These are phyloP conservation scores for Malacoraja senta DNA, from an alignment of 2,797 vertebrate species.

Conservation along the genomic window DNA sequence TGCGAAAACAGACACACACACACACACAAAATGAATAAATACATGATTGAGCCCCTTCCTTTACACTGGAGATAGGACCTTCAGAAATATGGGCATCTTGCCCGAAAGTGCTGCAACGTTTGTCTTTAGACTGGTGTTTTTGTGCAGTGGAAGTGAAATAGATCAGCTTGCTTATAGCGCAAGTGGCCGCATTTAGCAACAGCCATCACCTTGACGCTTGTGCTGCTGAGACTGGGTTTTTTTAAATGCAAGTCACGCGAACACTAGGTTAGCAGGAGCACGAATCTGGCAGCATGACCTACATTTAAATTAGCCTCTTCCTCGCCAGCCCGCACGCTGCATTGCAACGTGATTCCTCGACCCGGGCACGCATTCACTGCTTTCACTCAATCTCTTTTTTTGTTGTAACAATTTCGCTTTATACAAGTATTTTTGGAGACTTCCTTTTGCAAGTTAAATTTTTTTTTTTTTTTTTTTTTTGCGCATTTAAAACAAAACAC, in stretches of 20 bases:
- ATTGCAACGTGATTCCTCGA: not conserved
- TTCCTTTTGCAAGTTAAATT: too few relatives aligned
- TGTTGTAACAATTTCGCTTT: not conserved
- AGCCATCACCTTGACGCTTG: not conserved
- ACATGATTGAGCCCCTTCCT: not conserved
- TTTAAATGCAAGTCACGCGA: slow-evolving; percentile 46
- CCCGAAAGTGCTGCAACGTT: not conserved
- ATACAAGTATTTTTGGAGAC: not conserved
- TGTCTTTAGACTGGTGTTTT: not conserved
- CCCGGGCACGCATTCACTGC: too few relatives aligned
- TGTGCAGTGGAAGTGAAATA: not conserved
- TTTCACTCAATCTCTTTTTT: not conserved
- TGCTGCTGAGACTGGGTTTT: not conserved
- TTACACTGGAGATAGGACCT: not conserved
- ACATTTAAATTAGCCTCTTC: slow-evolving; percentile 43
- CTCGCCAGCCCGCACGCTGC: not conserved
- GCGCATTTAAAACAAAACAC: not conserved
- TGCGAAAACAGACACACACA: not conserved
- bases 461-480: not conserved
- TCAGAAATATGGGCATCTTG: not conserved
- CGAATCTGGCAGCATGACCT: slow-evolving; percentile 42
- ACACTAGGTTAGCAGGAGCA: slow-evolving; percentile 54
- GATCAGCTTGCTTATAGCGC: not conserved
- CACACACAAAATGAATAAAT: not conserved
- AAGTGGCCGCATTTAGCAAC: not conserved